Conservation (phyloP, 1,140 invertebrate species). For the Drosophila murphyi region DNA sequence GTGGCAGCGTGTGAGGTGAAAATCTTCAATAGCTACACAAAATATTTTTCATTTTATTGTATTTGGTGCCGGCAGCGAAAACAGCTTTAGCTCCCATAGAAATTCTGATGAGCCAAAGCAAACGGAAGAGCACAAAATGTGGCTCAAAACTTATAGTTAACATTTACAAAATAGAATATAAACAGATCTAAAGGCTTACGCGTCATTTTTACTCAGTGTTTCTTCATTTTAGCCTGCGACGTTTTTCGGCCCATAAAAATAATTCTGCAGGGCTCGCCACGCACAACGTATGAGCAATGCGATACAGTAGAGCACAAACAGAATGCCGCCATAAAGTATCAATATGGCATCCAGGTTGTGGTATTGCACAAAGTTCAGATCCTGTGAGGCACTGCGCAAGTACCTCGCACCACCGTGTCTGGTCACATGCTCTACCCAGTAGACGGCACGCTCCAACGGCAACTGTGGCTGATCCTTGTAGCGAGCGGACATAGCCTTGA, state of each 20-base stretch:
- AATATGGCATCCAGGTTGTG: constrained; percentile 85
- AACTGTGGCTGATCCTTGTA: constrained; percentile 87
- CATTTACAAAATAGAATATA: background rate
- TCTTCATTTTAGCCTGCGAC: constrained; percentile 33
- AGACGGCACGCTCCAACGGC: constrained; percentile 88
- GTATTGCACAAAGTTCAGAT: constrained; percentile 86
- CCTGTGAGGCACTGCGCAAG: constrained; percentile 84
- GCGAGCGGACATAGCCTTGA: constrained; percentile 86
- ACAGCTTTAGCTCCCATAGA: constrained; percentile 46
- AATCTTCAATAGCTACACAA: constrained; percentile 56
- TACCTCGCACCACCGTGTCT: constrained; percentile 86
- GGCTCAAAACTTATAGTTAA: background rate
- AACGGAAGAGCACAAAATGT: constrained; percentile 12
- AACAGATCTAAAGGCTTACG: constrained; percentile 1
- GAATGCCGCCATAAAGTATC: constrained; percentile 65
- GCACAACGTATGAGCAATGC: constrained; percentile 43
- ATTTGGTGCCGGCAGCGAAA: constrained; percentile 42
- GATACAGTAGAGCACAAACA: constrained; percentile 52
- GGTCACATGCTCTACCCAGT: constrained; percentile 89
- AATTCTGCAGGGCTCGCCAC: constrained; percentile 39
- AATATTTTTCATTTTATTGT: constrained; percentile 78
- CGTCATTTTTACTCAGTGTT: constrained; percentile 29
- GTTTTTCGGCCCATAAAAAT: constrained; percentile 37
- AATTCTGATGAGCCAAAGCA: constrained; percentile 53
- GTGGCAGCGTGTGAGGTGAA: constrained; percentile 20